Evolutionary conservation across 2,888 invertebrate genomes (phyloP), one percentile per base, ranked within the genome.

Genomic region (Bellardia bayeri): DNA sequence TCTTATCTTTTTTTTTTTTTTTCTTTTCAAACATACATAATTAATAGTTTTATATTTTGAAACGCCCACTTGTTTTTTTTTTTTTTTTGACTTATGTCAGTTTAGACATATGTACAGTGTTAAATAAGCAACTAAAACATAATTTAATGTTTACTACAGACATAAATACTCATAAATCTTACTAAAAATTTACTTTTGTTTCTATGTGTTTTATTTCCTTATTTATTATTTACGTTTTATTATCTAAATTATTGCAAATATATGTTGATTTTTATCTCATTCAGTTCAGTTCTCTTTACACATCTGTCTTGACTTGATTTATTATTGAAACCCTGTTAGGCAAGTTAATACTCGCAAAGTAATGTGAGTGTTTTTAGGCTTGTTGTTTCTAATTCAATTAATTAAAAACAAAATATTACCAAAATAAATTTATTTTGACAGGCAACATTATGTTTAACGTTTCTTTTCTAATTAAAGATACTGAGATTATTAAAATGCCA

Each of bases 351-450:
- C 71, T 42, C 63, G 6, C 33, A 61, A 61, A 68, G 68, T 75
- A 51, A 68, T 75, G 63, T 82, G 68, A 82, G 58, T 69, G 14
- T 16, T 72, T 61, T 37, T 23, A 33, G 13, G 66, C 51, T 61
- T 54, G 61, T 56, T 69, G 14, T 71, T 71, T 76, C 45, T 71
- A 74, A 85, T 85, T 85, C 72, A 85, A 85, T 85, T 85, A 79
- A 74, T 85, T 54, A 79, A 42, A 37, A 40, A 33, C 13, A 33
- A 56, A 78, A 78, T 37, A 71, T 69, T 45, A 76, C 56, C 37
- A 72, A 54, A 23, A 84, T 58, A 74, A 75, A 85, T 72, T 45
- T 58, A 16, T 69, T 82, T 71, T 85, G 75, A 81, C 85, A 64
- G 71, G 23, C 11, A 85, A 66, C 82, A 82, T 71, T 56, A 76